Percentiles rank a stretch among this genome's conserved stretches.
Conservation (phyloP, 2,797 vertebrate species). For the Molossus alvarezi region DNA sequence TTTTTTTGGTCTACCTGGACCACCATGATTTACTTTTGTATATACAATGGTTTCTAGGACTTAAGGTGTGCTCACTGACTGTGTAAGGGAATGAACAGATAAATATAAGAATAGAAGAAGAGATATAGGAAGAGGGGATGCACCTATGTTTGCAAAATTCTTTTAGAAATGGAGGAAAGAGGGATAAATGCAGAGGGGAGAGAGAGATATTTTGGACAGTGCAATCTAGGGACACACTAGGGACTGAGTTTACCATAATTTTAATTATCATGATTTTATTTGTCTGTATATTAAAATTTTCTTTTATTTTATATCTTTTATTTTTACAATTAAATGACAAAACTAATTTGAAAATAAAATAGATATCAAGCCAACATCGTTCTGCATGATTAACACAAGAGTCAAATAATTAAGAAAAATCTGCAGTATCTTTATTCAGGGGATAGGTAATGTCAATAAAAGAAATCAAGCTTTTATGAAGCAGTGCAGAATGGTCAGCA, state of each 20-base stretch:
- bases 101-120: not conserved
- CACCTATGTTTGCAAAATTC: not conserved
- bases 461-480: not conserved
- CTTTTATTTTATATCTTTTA: not conserved
- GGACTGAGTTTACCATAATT: not conserved
- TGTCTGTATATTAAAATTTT: not conserved
- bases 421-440: not conserved
- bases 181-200: not conserved
- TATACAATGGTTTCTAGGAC: not conserved
- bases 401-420: slow-evolving; percentile 41
- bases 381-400: not conserved
- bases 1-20: not conserved
- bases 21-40: not conserved
- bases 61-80: not conserved
- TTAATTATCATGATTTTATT: not conserved
- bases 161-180: not conserved
- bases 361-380: not conserved
- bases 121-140: not conserved
- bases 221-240: not conserved
- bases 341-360: slow-evolving; percentile 2
- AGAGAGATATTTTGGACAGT: not conserved
- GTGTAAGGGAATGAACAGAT: not conserved
- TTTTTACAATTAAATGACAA: not conserved
- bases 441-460: not conserved
- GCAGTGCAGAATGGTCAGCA: not conserved